phyloP scores from a whole-genome alignment of 2,888 invertebrate species.

The Netelia inedita region DNA sequence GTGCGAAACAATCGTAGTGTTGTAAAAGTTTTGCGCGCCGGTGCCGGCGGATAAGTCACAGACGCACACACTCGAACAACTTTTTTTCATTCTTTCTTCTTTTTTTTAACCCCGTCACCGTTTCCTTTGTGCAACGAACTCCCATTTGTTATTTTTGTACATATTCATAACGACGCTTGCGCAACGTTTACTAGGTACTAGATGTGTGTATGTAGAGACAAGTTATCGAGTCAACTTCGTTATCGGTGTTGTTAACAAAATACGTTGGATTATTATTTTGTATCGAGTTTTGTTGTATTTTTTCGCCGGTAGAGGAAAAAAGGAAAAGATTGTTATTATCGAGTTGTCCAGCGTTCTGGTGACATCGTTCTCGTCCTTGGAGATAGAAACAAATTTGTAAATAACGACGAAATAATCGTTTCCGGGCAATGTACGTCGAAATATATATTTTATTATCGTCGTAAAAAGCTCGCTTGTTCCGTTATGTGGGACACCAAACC shows the following conservation, averaged over 20 bases:
- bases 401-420: conserved; percentile 65
- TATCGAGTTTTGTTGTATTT: not conserved
- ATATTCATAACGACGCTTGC: conserved; percentile 80
- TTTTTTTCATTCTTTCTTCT: conserved; percentile 35
- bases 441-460: conserved; percentile 50
- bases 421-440: conserved; percentile 49
- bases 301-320: not conserved
- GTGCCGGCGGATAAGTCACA: conserved; percentile 43
- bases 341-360: not conserved
- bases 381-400: conserved; percentile 48
- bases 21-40: not conserved
- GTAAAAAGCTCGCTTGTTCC: not conserved
- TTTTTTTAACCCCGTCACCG: conserved; percentile 69
- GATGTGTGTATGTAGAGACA: not conserved
- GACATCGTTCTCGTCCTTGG: not conserved
- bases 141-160: conserved; percentile 81
- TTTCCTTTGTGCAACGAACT: conserved; percentile 76
- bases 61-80: conserved; percentile 64
- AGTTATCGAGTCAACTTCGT: not conserved
- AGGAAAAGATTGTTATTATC: conserved; percentile 14
- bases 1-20: conserved; percentile 52
- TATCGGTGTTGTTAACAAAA: conserved; percentile 1
- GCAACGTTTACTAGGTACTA: conserved; percentile 31
- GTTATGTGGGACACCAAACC: not conserved
- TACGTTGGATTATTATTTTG: not conserved